Base-by-base conservation (phyloP, 1,140 invertebrate species). In the Oedothorax gibbosus region DNA sequence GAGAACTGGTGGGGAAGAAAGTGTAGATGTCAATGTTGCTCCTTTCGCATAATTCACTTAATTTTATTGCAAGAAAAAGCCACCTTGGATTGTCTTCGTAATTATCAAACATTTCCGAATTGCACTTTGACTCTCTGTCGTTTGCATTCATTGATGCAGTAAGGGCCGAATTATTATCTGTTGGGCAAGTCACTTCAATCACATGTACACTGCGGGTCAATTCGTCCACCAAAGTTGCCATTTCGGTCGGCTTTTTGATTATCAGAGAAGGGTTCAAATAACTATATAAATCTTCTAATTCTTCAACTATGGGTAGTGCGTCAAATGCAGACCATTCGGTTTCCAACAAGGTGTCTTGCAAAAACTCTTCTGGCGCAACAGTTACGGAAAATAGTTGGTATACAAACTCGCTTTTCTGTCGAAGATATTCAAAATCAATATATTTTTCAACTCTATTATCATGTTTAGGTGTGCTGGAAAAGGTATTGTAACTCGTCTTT, bases 361-460 rank as follows among this genome's bases (percentile, higher is more conserved):
- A 8, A 0, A 65, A 10, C 10, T 21, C 11, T 77, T 77, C 56
- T 1, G 35, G 21, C 7, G 15, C 11, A 8, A 77, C 53, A 6
- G 60, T 77, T 4, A 77, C 14, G 12, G 20, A 51, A n/a, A 77
- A 77, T 11, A 77, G 35, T 6, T 77, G 75, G 14, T 64, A 77
- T 14, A 65, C 75, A 1, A 7, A 12, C 18, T 77, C 75, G 12
- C 57, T 62, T 11, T 77, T 50, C 9, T 77, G 21, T 14, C 20
- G 14, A 18, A 77, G 60, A 3, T 50, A 2, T 11, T 21, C 49
- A 20, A 77, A 77, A 21, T 75, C 20, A 11, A 75, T 15, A 8
- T 11, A 8, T 1, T 54, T 62, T 62, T 18, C 20, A 35, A 69
- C 35, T 15, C 11, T 35, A 15, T 69, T 49, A 14, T 15, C n/a